Conservation (phyloP, 2,113 vertebrate genomes). For the Varanus komodoensis region DNA sequence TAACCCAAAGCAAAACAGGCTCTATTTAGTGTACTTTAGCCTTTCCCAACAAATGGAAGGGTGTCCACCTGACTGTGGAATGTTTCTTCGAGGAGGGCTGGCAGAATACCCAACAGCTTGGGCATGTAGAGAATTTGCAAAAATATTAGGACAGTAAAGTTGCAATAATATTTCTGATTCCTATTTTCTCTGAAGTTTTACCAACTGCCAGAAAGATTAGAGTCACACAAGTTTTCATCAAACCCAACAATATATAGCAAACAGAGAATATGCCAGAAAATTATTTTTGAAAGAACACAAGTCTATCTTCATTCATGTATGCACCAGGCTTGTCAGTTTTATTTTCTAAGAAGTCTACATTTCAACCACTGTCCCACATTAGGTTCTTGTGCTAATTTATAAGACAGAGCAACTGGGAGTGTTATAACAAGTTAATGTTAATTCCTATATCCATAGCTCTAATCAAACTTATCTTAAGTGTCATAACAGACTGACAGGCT, state of each 20-base stretch:
- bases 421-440: background rate
- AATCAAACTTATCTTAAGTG: background rate
- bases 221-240: background rate
- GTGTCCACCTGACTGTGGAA: constrained; percentile 11
- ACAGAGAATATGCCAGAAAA: background rate
- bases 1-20: background rate
- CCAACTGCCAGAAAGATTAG: background rate
- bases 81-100: background rate
- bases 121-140: background rate
- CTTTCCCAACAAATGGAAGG: background rate
- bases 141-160: constrained; percentile 5
- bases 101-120: background rate
- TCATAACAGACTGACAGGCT: background rate
- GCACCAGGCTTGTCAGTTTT: background rate
- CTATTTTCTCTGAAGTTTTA: background rate
- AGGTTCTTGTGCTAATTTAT: background rate
- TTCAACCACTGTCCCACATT: background rate
- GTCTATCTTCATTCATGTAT: background rate
- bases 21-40: background rate
- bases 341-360: background rate
- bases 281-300: background rate
- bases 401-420: background rate
- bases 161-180: background rate
- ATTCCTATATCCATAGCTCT: background rate
- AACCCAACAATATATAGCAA: background rate